These are phyloP conservation scores for Panulirus ornatus DNA, from an alignment of 1,140 invertebrate species.

Conservation along the genomic window DNA sequence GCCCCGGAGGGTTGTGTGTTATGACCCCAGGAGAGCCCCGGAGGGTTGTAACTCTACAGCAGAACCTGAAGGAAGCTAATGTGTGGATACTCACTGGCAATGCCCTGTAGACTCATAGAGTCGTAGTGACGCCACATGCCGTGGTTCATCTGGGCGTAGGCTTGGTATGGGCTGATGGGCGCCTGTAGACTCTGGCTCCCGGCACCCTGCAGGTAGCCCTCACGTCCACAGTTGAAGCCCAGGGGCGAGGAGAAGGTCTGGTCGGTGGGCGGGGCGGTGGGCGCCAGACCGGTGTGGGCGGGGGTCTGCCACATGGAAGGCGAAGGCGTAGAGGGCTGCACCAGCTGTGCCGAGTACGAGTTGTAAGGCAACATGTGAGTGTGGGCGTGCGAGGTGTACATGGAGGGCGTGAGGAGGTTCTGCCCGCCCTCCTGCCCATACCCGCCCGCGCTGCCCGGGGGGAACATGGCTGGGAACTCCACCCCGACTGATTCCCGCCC, in stretches of 20 bases:
- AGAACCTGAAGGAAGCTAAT: not conserved
- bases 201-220: conserved; percentile 69
- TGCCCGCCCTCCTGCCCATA: conserved; percentile 73
- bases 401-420: conserved; percentile 72
- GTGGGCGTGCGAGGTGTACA: conserved; percentile 72
- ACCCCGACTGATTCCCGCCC: conserved; percentile 36
- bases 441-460: conserved; percentile 67
- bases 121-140: conserved; percentile 70
- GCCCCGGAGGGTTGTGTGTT: too few relatives aligned
- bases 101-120: conserved; percentile 72
- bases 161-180: conserved; percentile 70
- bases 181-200: conserved; percentile 63
- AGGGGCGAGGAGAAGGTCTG: conserved; percentile 71
- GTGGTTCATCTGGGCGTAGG: conserved; percentile 73
- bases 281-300: conserved; percentile 64
- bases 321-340: conserved; percentile 71
- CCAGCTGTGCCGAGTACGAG: conserved; percentile 73
- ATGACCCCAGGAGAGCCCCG: too few relatives aligned
- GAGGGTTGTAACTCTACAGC: too few relatives aligned
- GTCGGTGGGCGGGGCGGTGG: conserved; percentile 69
- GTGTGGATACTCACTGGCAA: conserved; percentile 69
- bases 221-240: conserved; percentile 69
- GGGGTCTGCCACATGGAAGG: conserved; percentile 74
- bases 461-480: conserved; percentile 71
- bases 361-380: conserved; percentile 74